Base-by-base conservation (phyloP, 2,888 invertebrate genomes). In the Falcaria lacertinaria region DNA sequence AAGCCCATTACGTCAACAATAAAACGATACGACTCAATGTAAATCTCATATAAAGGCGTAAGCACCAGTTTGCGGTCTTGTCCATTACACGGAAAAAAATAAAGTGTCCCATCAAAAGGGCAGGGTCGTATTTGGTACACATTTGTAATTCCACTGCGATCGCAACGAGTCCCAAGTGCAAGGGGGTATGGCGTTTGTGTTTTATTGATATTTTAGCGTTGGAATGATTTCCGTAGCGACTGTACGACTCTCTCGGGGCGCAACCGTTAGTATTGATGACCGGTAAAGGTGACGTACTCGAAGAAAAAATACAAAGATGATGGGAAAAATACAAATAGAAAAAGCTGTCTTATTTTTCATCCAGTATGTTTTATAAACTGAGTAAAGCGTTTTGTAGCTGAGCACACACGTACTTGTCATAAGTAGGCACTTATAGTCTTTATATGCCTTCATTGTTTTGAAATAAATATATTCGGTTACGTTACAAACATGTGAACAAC, bases 191-290 rank as follows among this genome's bases (percentile, higher is more conserved):
- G 64, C 69, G 72, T 73, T 81, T 78, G 80, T 87, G 79, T 86
- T 88, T 89, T 88, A 89, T 89, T 88, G 89, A 89, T 87, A 88
- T 88, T 89, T 88, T 82, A 82, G 76, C 77, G 69, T 61, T 53
- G 80, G 86, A 86, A 89, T 88, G 86, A 87, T 88, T 86, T 86
- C 73, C 65, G 72, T 75, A 75, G 80, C 73, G 72, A 74, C 75
- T 69, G 57, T 73, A 87, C 74, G 81, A 74, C 72, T 67, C 86
- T 81, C 86, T 41, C 52, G 82, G 80, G 87, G 75, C 60, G 61
- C 66, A 60, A 64, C 71, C 74, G 79, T 79, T 80, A 69, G 69
- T 85, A 84, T 86, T 84, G 86, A 85, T 81, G 78, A 74, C 58
- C 52, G 45, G 50, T 40, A 33, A 25, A 13, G 52, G 77, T 65